Evolutionary conservation across 2,797 vertebrate species (phyloP), one percentile per base, ranked within the genome.

Genomic region (Bovichtus diacanthus): DNA sequence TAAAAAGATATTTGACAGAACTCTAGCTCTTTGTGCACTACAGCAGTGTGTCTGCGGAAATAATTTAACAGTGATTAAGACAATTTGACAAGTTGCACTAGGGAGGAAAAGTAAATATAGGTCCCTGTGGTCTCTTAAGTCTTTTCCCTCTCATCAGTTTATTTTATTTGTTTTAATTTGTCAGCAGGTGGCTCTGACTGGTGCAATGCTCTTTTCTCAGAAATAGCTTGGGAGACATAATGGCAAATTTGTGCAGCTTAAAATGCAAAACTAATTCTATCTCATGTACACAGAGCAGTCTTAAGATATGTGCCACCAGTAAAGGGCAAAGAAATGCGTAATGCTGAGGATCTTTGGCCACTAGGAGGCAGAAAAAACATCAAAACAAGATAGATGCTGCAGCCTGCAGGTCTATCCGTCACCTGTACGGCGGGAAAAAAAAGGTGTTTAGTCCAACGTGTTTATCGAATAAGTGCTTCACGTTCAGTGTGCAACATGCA

Each of bases 341-440:
- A 43, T 16, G 38, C 54, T 15, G 9, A 7, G 8, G 25, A 36
- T 41, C 0, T 56, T 58, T 64, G 67, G 44, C 67, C 75, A 21
- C 27, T 51, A 70, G 67, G 44, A 15, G 44, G 51, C 67, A 64
- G 36, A 34, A 51, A n/a, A 27, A 43, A 16, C 46, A 41, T 9
- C 5, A 36, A 69, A 58, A 50, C 51, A 11, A 16, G 11, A 56
- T 15, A 43, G 23, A 47, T 2, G 5, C 11, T 9, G 2, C 34
- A 8, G 31, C 5, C 11, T 9, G 2, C 34, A 8, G 31, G 6
- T 31, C 31, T 7, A 34, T 34, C 8, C 34, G 31, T 21, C 8
- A 19, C 59, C 70, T 59, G 23, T 25, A 29, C 2, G 6, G 19
- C 13, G 11, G 3, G n/a, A n/a, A n/a, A n/a, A n/a, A 4, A 43